phyloP scores from a whole-genome alignment of 2,113 vertebrate species.

The Dryoscopus gambensis region DNA sequence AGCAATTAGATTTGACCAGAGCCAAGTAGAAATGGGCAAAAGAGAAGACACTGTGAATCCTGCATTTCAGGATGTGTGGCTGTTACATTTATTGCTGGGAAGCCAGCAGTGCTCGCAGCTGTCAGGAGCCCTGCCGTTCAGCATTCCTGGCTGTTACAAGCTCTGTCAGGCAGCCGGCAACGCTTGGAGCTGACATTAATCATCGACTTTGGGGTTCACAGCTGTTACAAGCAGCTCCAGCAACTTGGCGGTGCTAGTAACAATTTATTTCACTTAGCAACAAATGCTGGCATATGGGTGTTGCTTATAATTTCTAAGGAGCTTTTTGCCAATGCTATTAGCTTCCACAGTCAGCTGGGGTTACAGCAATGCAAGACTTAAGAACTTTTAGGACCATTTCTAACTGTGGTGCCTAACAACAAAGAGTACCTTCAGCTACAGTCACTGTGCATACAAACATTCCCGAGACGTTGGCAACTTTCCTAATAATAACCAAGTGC shows the following conservation, averaged over 20 bases:
- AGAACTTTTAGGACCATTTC: not conserved
- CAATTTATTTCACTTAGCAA: constrained; percentile 46
- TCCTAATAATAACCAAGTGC: not conserved
- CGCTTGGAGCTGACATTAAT: not conserved
- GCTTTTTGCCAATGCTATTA: not conserved
- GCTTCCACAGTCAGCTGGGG: not conserved
- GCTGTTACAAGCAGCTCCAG: not conserved
- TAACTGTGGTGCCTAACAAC: not conserved
- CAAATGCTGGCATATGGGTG: not conserved
- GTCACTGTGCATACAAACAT: not conserved
- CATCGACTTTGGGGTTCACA: constrained; percentile 17
- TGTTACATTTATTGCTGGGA: not conserved
- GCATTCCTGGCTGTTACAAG: not conserved
- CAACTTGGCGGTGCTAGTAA: not conserved
- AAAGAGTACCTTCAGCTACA: not conserved
- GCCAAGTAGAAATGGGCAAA: not conserved
- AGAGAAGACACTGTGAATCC: not conserved
- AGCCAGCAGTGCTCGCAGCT: not conserved
- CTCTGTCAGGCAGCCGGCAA: not conserved
- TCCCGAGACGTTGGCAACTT: not conserved
- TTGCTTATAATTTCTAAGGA: constrained; percentile 5
- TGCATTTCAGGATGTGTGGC: not conserved
- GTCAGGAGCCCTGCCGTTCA: not conserved
- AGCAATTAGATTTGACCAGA: not conserved
- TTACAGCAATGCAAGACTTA: not conserved